Percentiles rank a stretch among this genome's conserved stretches.
Conservation (phyloP, 1,140 invertebrate species). For the Rhopalosiphum padi region DNA sequence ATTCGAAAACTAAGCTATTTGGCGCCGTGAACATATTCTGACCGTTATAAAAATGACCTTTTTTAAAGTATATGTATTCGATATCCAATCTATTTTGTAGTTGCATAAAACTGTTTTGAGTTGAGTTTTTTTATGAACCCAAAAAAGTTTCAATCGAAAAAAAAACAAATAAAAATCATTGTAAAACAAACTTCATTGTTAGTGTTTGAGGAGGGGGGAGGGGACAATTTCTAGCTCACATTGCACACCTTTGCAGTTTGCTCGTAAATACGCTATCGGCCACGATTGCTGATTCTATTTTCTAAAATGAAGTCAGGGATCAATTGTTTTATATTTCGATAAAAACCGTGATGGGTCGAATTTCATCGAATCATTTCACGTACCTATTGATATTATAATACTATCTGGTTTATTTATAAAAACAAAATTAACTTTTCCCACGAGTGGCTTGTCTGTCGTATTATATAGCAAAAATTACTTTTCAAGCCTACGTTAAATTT, state of each 20-base stretch:
- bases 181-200: neutral
- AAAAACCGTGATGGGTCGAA: no score
- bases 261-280: no score
- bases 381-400: no score
- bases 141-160: neutral
- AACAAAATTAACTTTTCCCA: no score
- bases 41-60: neutral
- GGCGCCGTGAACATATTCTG: neutral
- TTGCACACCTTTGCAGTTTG: neutral
- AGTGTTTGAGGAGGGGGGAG: neutral
- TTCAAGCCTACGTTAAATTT: no score
- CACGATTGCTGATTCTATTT: no score
- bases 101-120: neutral
- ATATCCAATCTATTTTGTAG: neutral
- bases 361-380: no score
- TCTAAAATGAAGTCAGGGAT: no score
- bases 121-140: neutral
- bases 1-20: neutral
- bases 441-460: no score
- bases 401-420: no score
- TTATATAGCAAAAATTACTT: no score
- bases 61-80: neutral
- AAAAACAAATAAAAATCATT: neutral
- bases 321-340: no score
- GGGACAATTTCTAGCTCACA: neutral